These are phyloP conservation scores for Caenorhabditis macrosperma DNA, from an alignment of 2,888 invertebrate genomes.

Conservation along the genomic window DNA sequence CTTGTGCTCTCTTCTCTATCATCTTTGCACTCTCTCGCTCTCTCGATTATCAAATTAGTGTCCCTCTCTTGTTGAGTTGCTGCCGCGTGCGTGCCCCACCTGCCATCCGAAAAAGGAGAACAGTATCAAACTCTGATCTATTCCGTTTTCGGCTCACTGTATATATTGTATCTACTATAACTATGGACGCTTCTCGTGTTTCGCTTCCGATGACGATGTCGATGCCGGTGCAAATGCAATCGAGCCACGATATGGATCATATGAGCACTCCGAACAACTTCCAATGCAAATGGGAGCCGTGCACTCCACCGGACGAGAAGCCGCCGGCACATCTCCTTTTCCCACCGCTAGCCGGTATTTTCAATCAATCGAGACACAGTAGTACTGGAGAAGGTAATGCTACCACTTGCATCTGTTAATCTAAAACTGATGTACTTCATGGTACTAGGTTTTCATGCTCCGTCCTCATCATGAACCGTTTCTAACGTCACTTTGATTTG, in stretches of 20 bases:
- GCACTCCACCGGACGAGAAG: conserved; percentile 58
- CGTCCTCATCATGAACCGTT: not conserved
- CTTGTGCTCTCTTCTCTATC: conserved; percentile 34
- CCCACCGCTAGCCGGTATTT: conserved; percentile 42
- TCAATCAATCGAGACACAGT: conserved; percentile 37
- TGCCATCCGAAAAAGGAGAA: conserved; percentile 35
- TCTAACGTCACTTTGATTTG: not conserved
- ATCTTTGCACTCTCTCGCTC: conserved; percentile 35
- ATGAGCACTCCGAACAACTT: conserved; percentile 30
- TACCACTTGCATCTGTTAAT: not conserved
- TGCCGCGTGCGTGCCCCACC: conserved; percentile 55
- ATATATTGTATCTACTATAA: conserved; percentile 46
- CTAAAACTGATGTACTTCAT: not conserved
- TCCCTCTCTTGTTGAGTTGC: conserved; percentile 48
- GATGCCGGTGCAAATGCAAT: conserved; percentile 18
- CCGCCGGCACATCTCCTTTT: conserved; percentile 32
- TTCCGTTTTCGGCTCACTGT: conserved; percentile 17
- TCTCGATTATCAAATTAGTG: conserved; percentile 57
- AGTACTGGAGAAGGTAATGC: conserved; percentile 35
- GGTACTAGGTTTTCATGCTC: too few relatives aligned
- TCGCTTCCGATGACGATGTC: conserved; percentile 44
- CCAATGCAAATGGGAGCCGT: conserved; percentile 48
- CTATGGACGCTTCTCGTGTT: conserved; percentile 19
- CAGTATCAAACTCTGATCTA: conserved; percentile 29
- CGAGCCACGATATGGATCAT: conserved; percentile 29